A percentile compares a stretch with the other conserved stretches of the same genome.
phyloP scores from a whole-genome alignment of 2,797 vertebrate species.

The Platyrinchus mystaceus region DNA sequence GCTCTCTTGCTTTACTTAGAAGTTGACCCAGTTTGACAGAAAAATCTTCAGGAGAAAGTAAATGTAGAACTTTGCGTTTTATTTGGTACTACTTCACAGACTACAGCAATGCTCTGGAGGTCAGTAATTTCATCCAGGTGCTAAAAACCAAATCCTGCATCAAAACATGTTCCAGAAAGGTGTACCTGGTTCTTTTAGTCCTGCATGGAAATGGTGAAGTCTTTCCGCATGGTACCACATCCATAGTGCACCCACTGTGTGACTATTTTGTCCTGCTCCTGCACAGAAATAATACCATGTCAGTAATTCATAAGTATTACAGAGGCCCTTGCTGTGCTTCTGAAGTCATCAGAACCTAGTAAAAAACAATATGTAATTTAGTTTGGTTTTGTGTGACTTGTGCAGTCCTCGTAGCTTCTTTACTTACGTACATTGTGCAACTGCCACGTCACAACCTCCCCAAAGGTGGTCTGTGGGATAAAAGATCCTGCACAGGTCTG shows the following conservation, averaged over 20 bases:
- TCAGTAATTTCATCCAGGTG: neutral
- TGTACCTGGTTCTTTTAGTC: neutral
- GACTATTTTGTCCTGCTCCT: neutral
- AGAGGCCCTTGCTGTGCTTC: neutral
- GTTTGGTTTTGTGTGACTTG: neutral
- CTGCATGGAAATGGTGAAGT: neutral
- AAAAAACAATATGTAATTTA: neutral
- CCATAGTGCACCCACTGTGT: rapidly evolving
- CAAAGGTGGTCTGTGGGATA: neutral
- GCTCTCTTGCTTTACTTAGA: neutral
- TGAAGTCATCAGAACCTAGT: neutral
- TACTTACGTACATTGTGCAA: rapidly evolving
- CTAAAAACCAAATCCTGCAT: neutral
- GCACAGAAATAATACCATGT: neutral
- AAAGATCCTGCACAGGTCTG: neutral
- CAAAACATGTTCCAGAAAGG: neutral
- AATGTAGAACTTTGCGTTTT: neutral
- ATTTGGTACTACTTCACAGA: neutral
- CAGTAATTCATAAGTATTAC: neutral
- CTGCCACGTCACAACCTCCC: neutral
- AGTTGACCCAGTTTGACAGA: conserved; percentile 16
- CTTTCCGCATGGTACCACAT: neutral
- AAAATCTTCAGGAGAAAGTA: neutral
- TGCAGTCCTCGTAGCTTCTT: neutral
- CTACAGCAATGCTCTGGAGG: neutral